phyloP scores from a whole-genome alignment of 2,888 invertebrate species.

The Ophion slaviceki region DNA sequence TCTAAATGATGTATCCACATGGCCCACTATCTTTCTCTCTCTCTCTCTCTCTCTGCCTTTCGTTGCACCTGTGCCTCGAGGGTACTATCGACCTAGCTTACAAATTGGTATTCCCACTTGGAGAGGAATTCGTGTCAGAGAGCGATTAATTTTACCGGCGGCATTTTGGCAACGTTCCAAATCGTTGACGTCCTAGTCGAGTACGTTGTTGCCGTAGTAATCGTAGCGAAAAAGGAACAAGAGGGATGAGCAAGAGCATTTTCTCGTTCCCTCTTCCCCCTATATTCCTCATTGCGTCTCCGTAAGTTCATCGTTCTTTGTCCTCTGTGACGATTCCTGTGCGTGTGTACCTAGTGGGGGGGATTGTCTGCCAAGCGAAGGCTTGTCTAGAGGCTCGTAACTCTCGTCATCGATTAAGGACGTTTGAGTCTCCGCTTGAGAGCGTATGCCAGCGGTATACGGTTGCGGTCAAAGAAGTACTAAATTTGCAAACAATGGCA shows the following conservation, averaged over 20 bases:
- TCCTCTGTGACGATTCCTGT: slow-evolving; percentile 21
- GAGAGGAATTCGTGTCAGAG: slow-evolving; percentile 80
- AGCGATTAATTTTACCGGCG: slow-evolving; percentile 80
- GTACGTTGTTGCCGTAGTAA: slow-evolving; percentile 57
- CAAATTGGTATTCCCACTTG: slow-evolving; percentile 80
- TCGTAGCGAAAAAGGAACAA: slow-evolving; percentile 33
- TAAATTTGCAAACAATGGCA: neutral
- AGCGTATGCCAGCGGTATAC: neutral
- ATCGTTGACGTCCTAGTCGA: slow-evolving; percentile 65
- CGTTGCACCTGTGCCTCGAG: slow-evolving; percentile 49
- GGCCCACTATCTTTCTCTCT: slow-evolving; percentile 8
- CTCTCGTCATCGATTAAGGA: slow-evolving; percentile 60
- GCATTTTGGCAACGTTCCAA: slow-evolving; percentile 77
- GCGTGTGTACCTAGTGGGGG: neutral
- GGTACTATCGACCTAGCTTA: slow-evolving; percentile 67
- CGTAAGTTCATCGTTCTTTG: slow-evolving; percentile 41
- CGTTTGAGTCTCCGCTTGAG: neutral
- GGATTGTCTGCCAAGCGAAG: neutral
- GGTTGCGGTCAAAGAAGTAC: too few species aligned
- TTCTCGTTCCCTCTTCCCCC: slow-evolving; percentile 30
- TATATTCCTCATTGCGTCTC: slow-evolving; percentile 18
- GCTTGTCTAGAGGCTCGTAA: slow-evolving; percentile 31
- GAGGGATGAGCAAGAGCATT: slow-evolving; percentile 50
- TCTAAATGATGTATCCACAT: slow-evolving; percentile 39
- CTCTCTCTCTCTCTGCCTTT: slow-evolving; percentile 37